These are phyloP conservation scores for Coreoperca whiteheadi DNA, from an alignment of 2,113 vertebrate genomes.

Conservation along the genomic window DNA sequence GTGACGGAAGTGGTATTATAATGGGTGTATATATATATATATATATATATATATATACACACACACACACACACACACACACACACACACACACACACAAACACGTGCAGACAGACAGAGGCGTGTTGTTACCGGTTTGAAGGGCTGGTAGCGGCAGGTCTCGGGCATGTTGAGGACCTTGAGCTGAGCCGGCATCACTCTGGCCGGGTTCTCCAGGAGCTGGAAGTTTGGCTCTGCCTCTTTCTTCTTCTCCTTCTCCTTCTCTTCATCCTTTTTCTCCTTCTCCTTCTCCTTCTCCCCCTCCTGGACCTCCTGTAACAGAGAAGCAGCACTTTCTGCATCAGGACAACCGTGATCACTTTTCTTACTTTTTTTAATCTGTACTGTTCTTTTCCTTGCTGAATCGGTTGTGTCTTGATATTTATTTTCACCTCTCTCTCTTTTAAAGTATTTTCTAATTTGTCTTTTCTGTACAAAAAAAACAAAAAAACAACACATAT, in stretches of 20 bases:
- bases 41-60: no score
- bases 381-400: neutral
- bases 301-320: constrained; percentile 91
- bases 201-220: constrained; percentile 95
- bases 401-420: neutral
- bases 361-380: neutral
- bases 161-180: constrained; percentile 97
- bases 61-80: no score
- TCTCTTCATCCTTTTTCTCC: constrained; percentile 88
- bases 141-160: constrained; percentile 96
- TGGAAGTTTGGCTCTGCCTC: constrained; percentile 97
- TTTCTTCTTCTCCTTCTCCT: constrained; percentile 96
- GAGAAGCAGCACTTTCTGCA: constrained; percentile 18
- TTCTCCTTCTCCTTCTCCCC: constrained; percentile 88
- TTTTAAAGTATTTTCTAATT: neutral
- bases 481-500: neutral
- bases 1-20: no score
- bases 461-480: neutral
- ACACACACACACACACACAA: no score
- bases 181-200: constrained; percentile 97
- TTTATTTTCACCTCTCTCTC: neutral
- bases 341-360: neutral
- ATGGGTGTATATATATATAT: no score
- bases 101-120: neutral
- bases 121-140: constrained; percentile 90